phyloP scores from a whole-genome alignment of 2,888 invertebrate species.

The Cetonia aurata region DNA sequence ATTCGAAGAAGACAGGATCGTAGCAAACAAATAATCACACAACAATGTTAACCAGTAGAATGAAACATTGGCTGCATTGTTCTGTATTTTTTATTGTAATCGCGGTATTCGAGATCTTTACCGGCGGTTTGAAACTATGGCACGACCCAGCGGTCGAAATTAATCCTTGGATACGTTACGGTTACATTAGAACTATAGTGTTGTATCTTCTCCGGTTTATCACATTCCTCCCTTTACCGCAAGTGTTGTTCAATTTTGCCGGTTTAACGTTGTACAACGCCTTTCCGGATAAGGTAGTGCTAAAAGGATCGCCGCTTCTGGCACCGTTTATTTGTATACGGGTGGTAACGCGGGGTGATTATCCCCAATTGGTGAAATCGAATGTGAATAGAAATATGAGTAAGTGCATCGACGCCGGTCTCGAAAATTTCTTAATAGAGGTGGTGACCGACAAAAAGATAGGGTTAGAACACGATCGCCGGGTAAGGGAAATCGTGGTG shows the following conservation, averaged over 20 bases:
- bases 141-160: conserved; percentile 71
- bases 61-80: conserved; percentile 87
- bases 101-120: conserved; percentile 75
- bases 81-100: conserved; percentile 80
- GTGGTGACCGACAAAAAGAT: conserved; percentile 94
- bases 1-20: conserved; percentile 18
- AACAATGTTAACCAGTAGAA: conserved; percentile 71
- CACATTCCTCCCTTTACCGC: conserved; percentile 88
- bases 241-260: conserved; percentile 89
- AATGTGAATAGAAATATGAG: conserved; percentile 91
- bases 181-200: conserved; percentile 78
- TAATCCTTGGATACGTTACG: conserved; percentile 88
- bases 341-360: conserved; percentile 95
- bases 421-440: conserved; percentile 96
- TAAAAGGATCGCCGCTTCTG: conserved; percentile 88
- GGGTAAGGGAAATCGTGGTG: conserved; percentile 90
- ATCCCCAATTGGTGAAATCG: conserved; percentile 87
- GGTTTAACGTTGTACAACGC: conserved; percentile 93
- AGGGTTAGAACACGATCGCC: conserved; percentile 80
- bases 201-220: conserved; percentile 84
- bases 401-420: conserved; percentile 87
- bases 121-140: conserved; percentile 67
- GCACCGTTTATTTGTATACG: conserved; percentile 96
- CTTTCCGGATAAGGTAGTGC: conserved; percentile 87
- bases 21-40: conserved; percentile 14